These are phyloP conservation scores for Yasuhikotakia modesta DNA, from an alignment of 2,797 vertebrate genomes.

Conservation along the genomic window DNA sequence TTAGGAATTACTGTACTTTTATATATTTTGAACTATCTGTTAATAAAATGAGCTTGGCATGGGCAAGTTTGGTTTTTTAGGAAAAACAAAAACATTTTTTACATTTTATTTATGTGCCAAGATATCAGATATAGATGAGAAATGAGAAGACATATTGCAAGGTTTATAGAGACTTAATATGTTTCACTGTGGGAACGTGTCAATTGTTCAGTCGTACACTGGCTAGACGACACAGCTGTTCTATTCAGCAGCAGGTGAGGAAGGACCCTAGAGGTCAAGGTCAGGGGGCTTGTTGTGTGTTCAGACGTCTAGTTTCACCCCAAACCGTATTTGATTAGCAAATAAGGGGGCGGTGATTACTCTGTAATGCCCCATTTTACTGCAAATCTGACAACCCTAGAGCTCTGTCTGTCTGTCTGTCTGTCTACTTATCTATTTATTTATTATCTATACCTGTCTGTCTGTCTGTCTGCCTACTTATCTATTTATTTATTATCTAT, in stretches of 20 bases:
- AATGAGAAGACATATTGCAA: not conserved
- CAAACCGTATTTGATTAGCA: constrained; percentile 72
- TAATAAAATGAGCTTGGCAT: no score
- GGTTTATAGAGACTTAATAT: constrained; percentile 11
- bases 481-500: not conserved
- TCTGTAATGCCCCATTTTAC: constrained; percentile 50
- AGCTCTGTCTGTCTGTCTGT: not conserved
- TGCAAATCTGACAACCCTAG: constrained; percentile 50
- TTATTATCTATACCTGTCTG: not conserved
- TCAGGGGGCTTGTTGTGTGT: constrained; percentile 71
- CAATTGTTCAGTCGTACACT: constrained; percentile 66
- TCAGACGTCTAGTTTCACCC: constrained; percentile 61
- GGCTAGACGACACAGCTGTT: constrained; percentile 81
- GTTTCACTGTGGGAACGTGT: constrained; percentile 72
- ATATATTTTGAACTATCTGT: no score
- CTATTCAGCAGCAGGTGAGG: constrained; percentile 79
- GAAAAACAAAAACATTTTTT: no score
- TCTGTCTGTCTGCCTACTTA: not conserved
- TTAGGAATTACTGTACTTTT: not conserved
- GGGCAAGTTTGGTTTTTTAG: no score
- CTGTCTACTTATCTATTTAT: not conserved
- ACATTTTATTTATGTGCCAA: not conserved
- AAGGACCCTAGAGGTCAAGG: constrained; percentile 80
- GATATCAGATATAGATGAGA: not conserved
- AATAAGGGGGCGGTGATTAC: constrained; percentile 75